Percentiles rank a stretch among this genome's conserved stretches.
Evolutionary conservation across 2,797 vertebrate species (phyloP).

Genomic region (Peromyscus aztecus): DNA sequence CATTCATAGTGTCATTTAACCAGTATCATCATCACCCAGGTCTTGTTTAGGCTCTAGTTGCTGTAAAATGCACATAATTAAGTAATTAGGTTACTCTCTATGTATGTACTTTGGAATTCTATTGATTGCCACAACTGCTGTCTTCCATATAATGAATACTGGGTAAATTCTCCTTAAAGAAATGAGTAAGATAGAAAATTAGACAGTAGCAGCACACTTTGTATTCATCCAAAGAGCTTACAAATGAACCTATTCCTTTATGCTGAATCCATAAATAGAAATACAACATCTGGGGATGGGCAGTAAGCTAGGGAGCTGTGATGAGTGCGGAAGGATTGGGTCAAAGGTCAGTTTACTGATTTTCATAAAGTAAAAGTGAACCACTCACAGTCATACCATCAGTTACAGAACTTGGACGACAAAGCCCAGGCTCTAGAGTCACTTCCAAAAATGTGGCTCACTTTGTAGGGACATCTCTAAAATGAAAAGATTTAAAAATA

Average conservation of each 20-base stretch:
- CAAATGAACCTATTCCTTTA: background rate
- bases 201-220: background rate
- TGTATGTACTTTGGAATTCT: background rate
- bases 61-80: conserved; percentile 12
- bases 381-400: background rate
- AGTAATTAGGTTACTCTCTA: background rate
- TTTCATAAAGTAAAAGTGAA: background rate
- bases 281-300: background rate
- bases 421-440: background rate
- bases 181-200: background rate
- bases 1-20: background rate
- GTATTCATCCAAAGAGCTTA: background rate
- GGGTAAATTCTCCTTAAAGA: background rate
- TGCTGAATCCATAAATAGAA: background rate
- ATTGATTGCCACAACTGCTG: background rate
- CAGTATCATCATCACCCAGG: background rate
- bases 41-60: background rate
- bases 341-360: conserved; percentile 11
- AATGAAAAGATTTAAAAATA: background rate
- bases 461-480: background rate
- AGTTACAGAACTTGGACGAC: background rate
- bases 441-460: background rate
- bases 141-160: background rate
- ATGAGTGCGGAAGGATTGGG: background rate
- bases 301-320: background rate